Evolutionary conservation across 2,888 invertebrate species (phyloP), one percentile per base, ranked within the genome.

Genomic region (Sarcophaga carnaria): DNA sequence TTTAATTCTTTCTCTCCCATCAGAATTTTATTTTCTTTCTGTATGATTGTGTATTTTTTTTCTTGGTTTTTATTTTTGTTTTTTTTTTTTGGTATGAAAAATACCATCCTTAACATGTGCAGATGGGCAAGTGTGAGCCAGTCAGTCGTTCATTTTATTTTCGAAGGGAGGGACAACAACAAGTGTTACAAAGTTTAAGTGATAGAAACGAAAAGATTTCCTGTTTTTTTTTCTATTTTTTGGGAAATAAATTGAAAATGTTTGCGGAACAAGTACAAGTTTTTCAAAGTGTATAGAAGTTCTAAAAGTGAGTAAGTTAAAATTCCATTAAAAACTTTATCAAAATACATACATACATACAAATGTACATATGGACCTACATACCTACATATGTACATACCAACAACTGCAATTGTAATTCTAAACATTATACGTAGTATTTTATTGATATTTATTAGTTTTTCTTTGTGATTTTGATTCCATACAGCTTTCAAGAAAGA

Each of bases 151-250:
- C 37, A 37, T 37, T 37, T 37, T 37, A 37, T 37, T 83, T 74
- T 25, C 1, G 37, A 37, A 37, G 79, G 79, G 37, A 22, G 49
- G 37, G 54, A 54, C 12, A 54, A 54, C 14, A 59, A 69, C 74
- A 83, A 83, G 70, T 79, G 75, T 79, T 75, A 64, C 69, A 79
- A 79, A 83, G 74, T 83, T 83, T 70, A 79, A 79, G 64, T 79
- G 75, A 79, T 75, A 79, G 64, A 76, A 82, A 63, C n/a, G 81
- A 75, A 62, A 14, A 54, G 54, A 69, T 69, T 69, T 69, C 54
- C 20, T 67, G 20, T 77, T 59, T 64, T n/a, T 64, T n/a, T 27
- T 22, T 27, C 37, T 77, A 20, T 70, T 83, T 83, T 76, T 70
- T 67, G 47, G 11, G 14, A 82, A 64, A 76, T 74, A 83, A 83